Evolutionary conservation across 2,888 invertebrate genomes (phyloP).

Genomic region (Pedicia rivosa): DNA sequence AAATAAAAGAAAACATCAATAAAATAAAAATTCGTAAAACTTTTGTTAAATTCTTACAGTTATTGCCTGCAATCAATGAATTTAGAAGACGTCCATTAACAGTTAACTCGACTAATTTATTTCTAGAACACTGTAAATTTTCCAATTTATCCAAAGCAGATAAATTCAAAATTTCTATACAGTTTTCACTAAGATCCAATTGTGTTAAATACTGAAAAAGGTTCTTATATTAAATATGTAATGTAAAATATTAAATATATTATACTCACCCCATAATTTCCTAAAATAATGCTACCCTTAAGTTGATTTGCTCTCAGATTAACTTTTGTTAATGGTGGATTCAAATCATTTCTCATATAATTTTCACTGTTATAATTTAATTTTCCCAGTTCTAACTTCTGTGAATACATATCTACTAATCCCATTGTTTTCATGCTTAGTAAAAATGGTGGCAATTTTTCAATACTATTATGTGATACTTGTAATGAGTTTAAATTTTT

Average conservation of each 20-base stretch:
- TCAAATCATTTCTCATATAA: constrained; percentile 5
- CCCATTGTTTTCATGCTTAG: constrained; percentile 38
- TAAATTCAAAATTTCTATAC: constrained; percentile 65
- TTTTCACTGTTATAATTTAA: not conserved
- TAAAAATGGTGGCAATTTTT: constrained; percentile 32
- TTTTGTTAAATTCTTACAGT: constrained; percentile 39
- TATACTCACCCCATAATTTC: constrained; percentile 65
- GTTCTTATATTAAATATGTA: not conserved
- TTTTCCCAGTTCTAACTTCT: constrained; percentile 5
- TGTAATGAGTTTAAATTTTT: constrained; percentile 42
- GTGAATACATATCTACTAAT: constrained; percentile 14
- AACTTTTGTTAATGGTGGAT: constrained; percentile 47
- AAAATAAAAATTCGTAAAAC: not conserved
- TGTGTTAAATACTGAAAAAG: constrained; percentile 56
- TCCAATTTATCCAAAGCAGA: constrained; percentile 63
- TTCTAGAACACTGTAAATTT: constrained; percentile 60
- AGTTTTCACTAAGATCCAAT: constrained; percentile 70
- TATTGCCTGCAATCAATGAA: constrained; percentile 66
- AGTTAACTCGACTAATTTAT: constrained; percentile 56
- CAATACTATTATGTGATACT: constrained; percentile 38
- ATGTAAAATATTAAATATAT: not conserved
- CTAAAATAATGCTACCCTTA: constrained; percentile 70
- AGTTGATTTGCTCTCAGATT: constrained; percentile 60
- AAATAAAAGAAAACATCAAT: constrained; percentile 7
- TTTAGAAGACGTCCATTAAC: constrained; percentile 60